Evolutionary conservation across 2,888 invertebrate genomes (phyloP).

Genomic region (Anthophora plumipes): DNA sequence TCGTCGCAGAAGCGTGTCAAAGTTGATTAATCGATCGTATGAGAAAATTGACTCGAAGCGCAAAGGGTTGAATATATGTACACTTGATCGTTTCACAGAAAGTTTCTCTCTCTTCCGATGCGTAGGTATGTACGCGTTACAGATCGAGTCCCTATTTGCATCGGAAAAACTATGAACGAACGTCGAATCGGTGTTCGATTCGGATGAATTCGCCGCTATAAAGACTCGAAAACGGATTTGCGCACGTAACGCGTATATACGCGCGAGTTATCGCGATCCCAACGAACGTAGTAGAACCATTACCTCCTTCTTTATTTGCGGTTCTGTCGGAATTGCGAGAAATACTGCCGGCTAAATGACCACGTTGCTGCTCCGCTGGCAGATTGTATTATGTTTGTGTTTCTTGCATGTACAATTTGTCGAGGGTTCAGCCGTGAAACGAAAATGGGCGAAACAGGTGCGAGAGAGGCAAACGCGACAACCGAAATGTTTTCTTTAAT

Average conservation of each 20-base stretch:
- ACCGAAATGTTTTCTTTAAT: background rate
- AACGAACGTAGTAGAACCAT: conserved; percentile 1
- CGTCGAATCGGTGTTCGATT: background rate
- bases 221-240: background rate
- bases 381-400: conserved; percentile 45
- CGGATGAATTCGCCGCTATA: background rate
- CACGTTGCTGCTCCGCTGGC: conserved; percentile 35
- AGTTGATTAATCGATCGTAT: too few relatives aligned
- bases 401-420: conserved; percentile 40
- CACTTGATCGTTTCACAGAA: background rate
- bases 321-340: conserved; percentile 18
- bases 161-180: background rate
- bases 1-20: too few relatives aligned
- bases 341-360: background rate
- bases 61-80: too few relatives aligned
- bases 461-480: conserved; percentile 3
- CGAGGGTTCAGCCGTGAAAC: conserved; percentile 14
- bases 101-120: background rate
- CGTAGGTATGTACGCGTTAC: conserved; percentile 14
- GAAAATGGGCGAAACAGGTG: background rate
- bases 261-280: conserved; percentile 1
- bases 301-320: conserved; percentile 7
- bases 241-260: conserved; percentile 6
- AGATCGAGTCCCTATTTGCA: background rate
- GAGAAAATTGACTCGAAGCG: too few relatives aligned